Evolutionary conservation across 2,888 invertebrate genomes (phyloP).

Genomic region (Yponomeuta sedellus): DNA sequence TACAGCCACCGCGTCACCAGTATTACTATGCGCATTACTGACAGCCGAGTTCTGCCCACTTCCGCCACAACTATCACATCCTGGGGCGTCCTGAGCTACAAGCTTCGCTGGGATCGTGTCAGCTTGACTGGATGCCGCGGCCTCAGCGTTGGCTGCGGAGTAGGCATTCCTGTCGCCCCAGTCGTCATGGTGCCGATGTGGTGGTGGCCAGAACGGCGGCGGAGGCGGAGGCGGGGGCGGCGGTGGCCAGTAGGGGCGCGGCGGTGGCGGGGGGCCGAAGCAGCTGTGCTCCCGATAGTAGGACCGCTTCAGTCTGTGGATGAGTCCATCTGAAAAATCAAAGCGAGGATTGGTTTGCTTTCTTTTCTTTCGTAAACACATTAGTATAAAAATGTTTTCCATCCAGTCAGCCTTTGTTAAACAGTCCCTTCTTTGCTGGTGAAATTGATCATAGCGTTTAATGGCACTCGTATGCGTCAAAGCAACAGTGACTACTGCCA

Average conservation of each 20-base stretch:
- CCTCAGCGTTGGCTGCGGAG: background rate
- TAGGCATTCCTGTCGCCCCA: slow-evolving; percentile 1
- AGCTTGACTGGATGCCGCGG: background rate
- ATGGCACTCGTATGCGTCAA: no score
- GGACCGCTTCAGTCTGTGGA: slow-evolving; percentile 46
- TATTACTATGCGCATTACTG: slow-evolving; percentile 44
- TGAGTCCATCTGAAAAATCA: slow-evolving; percentile 35
- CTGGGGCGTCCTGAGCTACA: background rate
- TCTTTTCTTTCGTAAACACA: no score
- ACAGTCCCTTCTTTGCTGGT: no score
- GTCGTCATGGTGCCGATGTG: slow-evolving; percentile 25
- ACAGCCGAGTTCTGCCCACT: slow-evolving; percentile 28
- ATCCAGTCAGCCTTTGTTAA: no score
- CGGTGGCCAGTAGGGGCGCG: slow-evolving; percentile 27
- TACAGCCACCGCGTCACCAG: slow-evolving; percentile 44
- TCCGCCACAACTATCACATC: slow-evolving; percentile 15
- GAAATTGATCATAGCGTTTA: no score
- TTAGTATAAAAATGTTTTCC: no score
- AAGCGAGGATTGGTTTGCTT: background rate
- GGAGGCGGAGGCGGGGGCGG: slow-evolving; percentile 26
- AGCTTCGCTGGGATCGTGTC: background rate
- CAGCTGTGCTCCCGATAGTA: slow-evolving; percentile 26
- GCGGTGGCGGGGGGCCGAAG: slow-evolving; percentile 22
- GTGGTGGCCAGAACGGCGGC: slow-evolving; percentile 26
- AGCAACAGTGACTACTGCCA: no score